Base-by-base conservation (phyloP, 2,797 vertebrate genomes). In the Varecia variegata region DNA sequence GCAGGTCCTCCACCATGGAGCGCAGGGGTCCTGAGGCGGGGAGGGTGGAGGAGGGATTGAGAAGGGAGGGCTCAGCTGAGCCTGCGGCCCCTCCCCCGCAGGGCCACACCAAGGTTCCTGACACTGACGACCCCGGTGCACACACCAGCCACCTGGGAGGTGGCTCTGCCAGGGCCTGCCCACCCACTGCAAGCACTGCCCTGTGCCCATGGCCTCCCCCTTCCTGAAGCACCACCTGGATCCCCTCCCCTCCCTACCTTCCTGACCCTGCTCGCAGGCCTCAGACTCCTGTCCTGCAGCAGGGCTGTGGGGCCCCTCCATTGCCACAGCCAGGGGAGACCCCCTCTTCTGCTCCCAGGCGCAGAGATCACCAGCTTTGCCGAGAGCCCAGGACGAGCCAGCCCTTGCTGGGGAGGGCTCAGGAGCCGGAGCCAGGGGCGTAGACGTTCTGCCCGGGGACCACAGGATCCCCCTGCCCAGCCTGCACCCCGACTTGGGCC, bases 1-100 rank as follows among this genome's bases (percentile, higher is more conserved):
- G 99, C 94, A 99, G 99, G 96, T 99, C 99, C 96, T 99, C 99
- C 97, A 99, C 99, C 99, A 99, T 99, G 52, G 99, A 99, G 90
- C 99, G 99, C 88, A 99, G 98, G 0, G 99, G 99, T 2, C 99
- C 99, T 99, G 87, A 23, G 25, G 50, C 15, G 50, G 47, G 40
- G 38, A 3, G 5, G 47, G 77, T 0, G 7, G 5, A 23, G 30
- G 43, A 20, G 27, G 20, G 45, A 35, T 12, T 54, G 11, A 47
- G 5, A 77, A n/a, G 6, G 20, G 81, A 67, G 56, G 74, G 38
- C 27, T 60, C 65, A 2, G 21, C 40, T 54, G 30, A 43, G 73
- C 47, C 76, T 43, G 32, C 9, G 27, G 27, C 3, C 11, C 38
- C 80, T 68, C 35, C 8, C 43, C 4, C 30, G 11, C 8, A 8